Evolutionary conservation across 2,888 invertebrate species (phyloP).

Genomic region (Didymodactylos carnosus): DNA sequence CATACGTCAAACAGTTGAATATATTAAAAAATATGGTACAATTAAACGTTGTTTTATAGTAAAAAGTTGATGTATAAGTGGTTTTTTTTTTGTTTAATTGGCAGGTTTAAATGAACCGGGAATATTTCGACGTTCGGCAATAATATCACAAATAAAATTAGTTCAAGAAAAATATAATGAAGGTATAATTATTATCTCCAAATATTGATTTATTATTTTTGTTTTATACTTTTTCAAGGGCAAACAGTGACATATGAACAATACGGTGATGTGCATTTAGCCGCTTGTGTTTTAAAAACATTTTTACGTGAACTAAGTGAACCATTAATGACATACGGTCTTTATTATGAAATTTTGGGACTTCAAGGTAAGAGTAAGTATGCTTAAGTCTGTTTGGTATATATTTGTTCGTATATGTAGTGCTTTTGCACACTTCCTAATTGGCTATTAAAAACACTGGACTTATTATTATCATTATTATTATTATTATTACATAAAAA

Average conservation of each 20-base stretch:
- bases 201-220: background rate
- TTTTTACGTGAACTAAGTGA: slow-evolving; percentile 73
- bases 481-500: background rate
- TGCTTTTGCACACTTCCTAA: background rate
- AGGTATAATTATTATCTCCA: no score
- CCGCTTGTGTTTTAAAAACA: slow-evolving; percentile 80
- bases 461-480: background rate
- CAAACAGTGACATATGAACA: slow-evolving; percentile 53
- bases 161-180: background rate
- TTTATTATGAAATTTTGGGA: slow-evolving; percentile 73
- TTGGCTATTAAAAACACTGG: background rate
- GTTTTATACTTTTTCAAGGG: slow-evolving; percentile 19
- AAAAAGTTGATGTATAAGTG: no score
- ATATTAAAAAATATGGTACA: background rate
- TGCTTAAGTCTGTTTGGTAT: background rate
- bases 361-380: slow-evolving; percentile 51
- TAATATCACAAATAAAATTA: background rate
- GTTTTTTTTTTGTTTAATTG: background rate
- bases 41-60: background rate
- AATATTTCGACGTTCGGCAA: background rate
- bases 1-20: background rate
- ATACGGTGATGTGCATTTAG: slow-evolving; percentile 53
- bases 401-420: background rate
- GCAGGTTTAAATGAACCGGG: background rate
- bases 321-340: slow-evolving; percentile 71